Base-by-base conservation (phyloP, 2,113 vertebrate genomes). In the Centropus bengalensis region DNA sequence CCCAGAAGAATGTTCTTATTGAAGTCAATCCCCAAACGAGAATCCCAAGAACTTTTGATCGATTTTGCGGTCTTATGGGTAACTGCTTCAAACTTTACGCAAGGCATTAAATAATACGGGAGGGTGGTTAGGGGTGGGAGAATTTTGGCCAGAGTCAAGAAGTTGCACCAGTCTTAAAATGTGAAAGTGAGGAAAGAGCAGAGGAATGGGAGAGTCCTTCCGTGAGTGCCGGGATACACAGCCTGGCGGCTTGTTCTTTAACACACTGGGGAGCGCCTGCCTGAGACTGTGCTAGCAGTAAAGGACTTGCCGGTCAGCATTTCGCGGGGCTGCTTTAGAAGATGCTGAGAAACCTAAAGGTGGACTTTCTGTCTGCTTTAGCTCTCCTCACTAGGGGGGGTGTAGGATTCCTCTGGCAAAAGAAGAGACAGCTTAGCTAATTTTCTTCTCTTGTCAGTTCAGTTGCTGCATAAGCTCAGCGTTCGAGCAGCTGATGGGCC, bases 41-140 rank as follows among this genome's bases (percentile, higher is more conserved):
- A 80, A 99, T 99, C 77, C 99, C 99, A 15, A 98, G 99, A 82
- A 99, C 99, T 9, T 99, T 99, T 95, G 95, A 98, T 80, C 98
- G 99, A 32, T 99, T 99, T 88, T 99, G 99, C 96, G 99, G 99
- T 45, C 98, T 99, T 3, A 99, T 99, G 98, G 99, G 99, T 99
- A 97, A 98, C 97, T 8, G 20, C 45, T 28, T 51, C 17, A 30
- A 14, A 14, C 15, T n/a, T 42, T 14, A 4, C 3, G 9, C 6
- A 3, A 28, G 40, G 33, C 32, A 30, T 2, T 12, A 10, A 58
- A 40, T 20, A 22, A 49, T 2, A 14, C 11, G 63, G 56, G 47
- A 42, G 14, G 36, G 20, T 15, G 21, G 7, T 20, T 8, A 30
- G 33, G 22, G n/a, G 14, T 2, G 6, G 14, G 33, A 14, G 2